Evolutionary conservation across 1,140 invertebrate genomes (phyloP).

Genomic region (Scaptomyza hsui): DNA sequence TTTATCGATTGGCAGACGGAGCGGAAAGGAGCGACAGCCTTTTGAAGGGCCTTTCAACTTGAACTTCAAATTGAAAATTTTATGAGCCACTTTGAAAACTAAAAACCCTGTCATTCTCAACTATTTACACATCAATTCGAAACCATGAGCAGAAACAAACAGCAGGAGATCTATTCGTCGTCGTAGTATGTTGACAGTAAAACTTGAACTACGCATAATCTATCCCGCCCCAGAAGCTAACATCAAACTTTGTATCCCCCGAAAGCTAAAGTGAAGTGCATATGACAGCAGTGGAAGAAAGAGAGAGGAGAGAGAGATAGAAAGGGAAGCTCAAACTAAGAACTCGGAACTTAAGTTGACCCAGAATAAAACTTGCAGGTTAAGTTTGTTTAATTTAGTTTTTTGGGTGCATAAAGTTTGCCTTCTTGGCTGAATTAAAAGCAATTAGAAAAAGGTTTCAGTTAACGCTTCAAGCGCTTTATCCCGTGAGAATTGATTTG

Average conservation of each 20-base stretch:
- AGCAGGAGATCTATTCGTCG: not conserved
- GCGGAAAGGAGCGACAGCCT: not conserved
- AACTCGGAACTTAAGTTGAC: slow-evolving; percentile 31
- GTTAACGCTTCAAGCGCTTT: slow-evolving; percentile 9
- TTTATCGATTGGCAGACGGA: slow-evolving; percentile 28
- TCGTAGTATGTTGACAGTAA: slow-evolving; percentile 17
- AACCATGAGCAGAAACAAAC: not conserved
- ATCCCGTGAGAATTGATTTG: not conserved
- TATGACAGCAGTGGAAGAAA: slow-evolving; percentile 3
- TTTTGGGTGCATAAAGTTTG: slow-evolving; percentile 46
- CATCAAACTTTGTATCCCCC: slow-evolving; percentile 10
- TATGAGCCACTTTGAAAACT: slow-evolving; percentile 2
- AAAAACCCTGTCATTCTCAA: slow-evolving; percentile 1
- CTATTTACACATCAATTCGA: not conserved
- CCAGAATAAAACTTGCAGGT: slow-evolving; percentile 38
- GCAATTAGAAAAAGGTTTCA: slow-evolving; percentile 48
- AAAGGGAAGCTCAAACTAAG: slow-evolving; percentile 23
- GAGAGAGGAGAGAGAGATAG: not conserved
- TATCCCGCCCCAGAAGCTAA: slow-evolving; percentile 6
- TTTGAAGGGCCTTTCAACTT: not conserved
- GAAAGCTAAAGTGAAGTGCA: slow-evolving; percentile 15
- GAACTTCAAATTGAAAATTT: not conserved
- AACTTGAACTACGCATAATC: slow-evolving; percentile 18
- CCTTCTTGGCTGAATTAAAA: slow-evolving; percentile 48
- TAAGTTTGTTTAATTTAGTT: slow-evolving; percentile 45